Conservation (phyloP, 2,888 invertebrate genomes). For the Capitulum mitella region DNA sequence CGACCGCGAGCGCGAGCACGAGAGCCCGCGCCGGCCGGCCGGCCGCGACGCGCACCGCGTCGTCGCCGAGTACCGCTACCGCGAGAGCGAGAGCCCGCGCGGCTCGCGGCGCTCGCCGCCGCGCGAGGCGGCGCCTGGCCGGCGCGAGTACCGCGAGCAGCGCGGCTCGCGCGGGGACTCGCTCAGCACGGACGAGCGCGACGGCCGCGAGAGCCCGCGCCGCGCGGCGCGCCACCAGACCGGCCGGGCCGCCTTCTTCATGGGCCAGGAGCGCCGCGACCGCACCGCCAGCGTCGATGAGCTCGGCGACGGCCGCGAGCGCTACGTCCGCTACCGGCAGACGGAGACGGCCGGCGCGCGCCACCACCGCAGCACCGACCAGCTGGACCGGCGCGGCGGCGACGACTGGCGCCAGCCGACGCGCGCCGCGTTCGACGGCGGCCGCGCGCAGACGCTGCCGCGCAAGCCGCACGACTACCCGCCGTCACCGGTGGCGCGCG, state of each 20-base stretch:
- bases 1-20: too few relatives aligned
- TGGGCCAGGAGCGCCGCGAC: neutral
- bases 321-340: neutral
- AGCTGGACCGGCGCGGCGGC: neutral
- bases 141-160: neutral
- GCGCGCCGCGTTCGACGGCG: neutral
- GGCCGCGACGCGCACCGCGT: neutral
- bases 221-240: neutral
- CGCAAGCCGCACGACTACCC: neutral
- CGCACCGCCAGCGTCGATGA: neutral
- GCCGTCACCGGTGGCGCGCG: neutral
- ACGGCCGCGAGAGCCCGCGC: neutral
- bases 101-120: too few relatives aligned
- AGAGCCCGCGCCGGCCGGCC: neutral
- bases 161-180: neutral
- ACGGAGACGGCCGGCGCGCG: neutral
- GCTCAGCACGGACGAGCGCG: neutral
- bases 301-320: neutral
- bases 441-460: conserved; percentile 8
- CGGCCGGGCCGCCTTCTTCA: too few relatives aligned
- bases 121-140: neutral
- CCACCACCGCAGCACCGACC: conserved; percentile 1
- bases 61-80: neutral
- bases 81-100: neutral
- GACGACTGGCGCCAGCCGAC: neutral